Evolutionary conservation across 2,888 invertebrate genomes (phyloP).

Genomic region (Metallyticus violacea): DNA sequence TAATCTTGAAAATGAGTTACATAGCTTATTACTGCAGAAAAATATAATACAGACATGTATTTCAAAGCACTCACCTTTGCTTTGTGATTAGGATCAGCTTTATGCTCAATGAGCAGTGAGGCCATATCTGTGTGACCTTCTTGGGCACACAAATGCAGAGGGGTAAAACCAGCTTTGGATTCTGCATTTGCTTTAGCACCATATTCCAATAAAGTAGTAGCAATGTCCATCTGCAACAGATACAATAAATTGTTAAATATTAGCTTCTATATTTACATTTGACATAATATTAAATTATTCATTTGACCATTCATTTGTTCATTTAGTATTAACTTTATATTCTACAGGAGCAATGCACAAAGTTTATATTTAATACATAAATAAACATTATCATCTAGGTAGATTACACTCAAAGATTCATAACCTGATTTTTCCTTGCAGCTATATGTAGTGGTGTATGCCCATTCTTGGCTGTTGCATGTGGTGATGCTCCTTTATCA

Average conservation of each 20-base stretch:
- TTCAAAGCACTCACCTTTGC: constrained; percentile 64
- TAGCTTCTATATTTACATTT: no score
- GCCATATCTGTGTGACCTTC: constrained; percentile 96
- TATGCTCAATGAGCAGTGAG: constrained; percentile 84
- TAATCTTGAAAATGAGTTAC: background rate
- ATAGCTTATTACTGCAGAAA: constrained; percentile 27
- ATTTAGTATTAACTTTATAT: background rate
- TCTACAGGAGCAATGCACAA: background rate
- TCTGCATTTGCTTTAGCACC: constrained; percentile 90
- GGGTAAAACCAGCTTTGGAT: constrained; percentile 93
- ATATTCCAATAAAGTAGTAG: constrained; percentile 88
- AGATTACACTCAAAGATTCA: no score
- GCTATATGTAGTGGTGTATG: constrained; percentile 98
- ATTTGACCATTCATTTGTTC: background rate
- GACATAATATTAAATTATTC: no score
- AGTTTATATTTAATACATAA: background rate
- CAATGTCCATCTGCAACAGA: constrained; percentile 77
- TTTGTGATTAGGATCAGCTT: constrained; percentile 78
- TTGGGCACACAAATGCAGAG: constrained; percentile 90
- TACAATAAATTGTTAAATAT: background rate
- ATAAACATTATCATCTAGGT: no score
- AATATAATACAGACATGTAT: no score
- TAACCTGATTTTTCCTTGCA: constrained; percentile 92
- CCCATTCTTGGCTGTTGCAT: constrained; percentile 94
- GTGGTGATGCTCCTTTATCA: constrained; percentile 91